Conservation (phyloP, 2,797 vertebrate species). For the Paratrypauchen microcephalus region DNA sequence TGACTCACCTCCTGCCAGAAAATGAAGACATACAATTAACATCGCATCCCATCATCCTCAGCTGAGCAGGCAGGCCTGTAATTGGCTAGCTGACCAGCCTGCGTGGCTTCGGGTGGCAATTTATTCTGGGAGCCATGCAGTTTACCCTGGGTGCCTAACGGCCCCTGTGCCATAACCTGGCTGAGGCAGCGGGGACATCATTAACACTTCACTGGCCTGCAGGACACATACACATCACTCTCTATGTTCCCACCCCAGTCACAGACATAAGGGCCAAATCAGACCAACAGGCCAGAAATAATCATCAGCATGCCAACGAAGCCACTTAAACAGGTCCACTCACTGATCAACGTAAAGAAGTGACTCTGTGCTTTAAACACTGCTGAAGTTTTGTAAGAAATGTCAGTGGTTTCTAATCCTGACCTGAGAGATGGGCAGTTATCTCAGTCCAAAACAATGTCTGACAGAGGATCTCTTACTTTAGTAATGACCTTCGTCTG, state of each 20-base stretch:
- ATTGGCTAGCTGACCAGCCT: constrained; percentile 78
- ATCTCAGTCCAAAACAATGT: constrained; percentile 54
- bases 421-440: constrained; percentile 23
- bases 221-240: constrained; percentile 69
- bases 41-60: constrained; percentile 80
- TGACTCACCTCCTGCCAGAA: constrained; percentile 77
- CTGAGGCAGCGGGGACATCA: constrained; percentile 73
- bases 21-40: constrained; percentile 78
- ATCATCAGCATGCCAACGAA: constrained; percentile 57
- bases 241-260: constrained; percentile 55
- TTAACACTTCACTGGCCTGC: constrained; percentile 77
- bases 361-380: constrained; percentile 1
- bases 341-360: constrained; percentile 45
- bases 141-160: constrained; percentile 75
- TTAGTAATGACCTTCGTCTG: constrained; percentile 62
- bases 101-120: constrained; percentile 77
- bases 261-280: constrained; percentile 54
- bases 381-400: not conserved
- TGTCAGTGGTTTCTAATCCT: not conserved
- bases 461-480: constrained; percentile 29
- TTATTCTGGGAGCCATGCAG: constrained; percentile 74
- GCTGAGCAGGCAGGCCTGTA: constrained; percentile 73
- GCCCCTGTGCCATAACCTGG: constrained; percentile 77
- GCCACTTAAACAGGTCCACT: constrained; percentile 34
- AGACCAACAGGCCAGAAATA: constrained; percentile 53